Evolutionary conservation across 2,888 invertebrate genomes (phyloP), one percentile per base, ranked within the genome.

Genomic region (Scelioninae gen. 2): DNA sequence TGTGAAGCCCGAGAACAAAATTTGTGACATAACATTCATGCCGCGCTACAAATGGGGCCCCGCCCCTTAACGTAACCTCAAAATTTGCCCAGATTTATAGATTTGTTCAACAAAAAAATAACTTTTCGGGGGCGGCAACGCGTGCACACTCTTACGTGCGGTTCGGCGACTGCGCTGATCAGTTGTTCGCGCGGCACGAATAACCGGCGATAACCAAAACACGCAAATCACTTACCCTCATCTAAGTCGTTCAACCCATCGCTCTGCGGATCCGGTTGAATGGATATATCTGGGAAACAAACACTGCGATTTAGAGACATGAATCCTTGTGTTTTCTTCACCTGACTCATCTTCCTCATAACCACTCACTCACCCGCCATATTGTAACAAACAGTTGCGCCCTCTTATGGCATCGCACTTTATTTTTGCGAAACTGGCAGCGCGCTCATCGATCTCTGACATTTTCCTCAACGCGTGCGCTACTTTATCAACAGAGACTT

Each of bases 311-410:
- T 85, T 85, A 85, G 81, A 78, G 77, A 78, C 78, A 78, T 81
- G 81, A 81, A 81, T 79, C 81, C 82, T 84, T 82, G 82, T 84
- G 83, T 83, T 84, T 83, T 83, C 71, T 37, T 53, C 71, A 74
- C 79, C 80, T 82, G 80, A 77, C 77, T 82, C 79, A 79, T 82
- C 79, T 80, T 81, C 79, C 82, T 81, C 81, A 81, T 81, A 80
- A 81, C 80, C 84, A 85, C 83, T 82, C 85, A 86, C 86, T 86
- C 85, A 86, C 85, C 86, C 85, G 85, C 86, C 86, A 86, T 86
- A 81, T 86, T 86, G 85, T 81, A 85, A 84, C 85, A 85, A 86
- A 86, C 85, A 85, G 79, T 79, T 65, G 77, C 83, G 85, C 82
- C 48, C 80, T 75, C 85, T 78, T 57, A 72, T 75, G 84, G 81